These are phyloP conservation scores for Drosophila nr. medialis DNA, from an alignment of 2,888 invertebrate genomes.

Conservation along the genomic window DNA sequence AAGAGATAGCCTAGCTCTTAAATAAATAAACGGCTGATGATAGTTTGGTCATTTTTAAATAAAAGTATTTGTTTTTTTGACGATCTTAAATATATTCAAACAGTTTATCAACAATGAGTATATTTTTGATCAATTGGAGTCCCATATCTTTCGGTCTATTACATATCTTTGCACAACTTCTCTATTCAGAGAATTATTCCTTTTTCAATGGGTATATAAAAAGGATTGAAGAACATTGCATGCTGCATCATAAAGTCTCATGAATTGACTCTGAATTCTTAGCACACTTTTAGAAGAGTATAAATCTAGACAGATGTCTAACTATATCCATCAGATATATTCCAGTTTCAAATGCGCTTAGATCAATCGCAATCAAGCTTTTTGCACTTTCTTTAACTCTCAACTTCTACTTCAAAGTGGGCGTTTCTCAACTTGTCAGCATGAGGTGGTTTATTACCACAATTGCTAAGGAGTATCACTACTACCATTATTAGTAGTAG, in stretches of 20 bases:
- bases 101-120: not conserved
- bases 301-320: not conserved
- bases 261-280: not conserved
- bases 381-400: not conserved
- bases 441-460: slow-evolving; percentile 49
- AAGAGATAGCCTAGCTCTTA: not conserved
- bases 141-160: too few relatives aligned
- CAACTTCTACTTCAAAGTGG: slow-evolving; percentile 7
- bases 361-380: not conserved
- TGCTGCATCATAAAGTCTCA: not conserved
- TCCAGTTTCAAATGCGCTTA: not conserved
- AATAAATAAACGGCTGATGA: not conserved
- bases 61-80: not conserved
- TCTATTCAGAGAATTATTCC: accelerated
- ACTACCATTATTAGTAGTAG: slow-evolving; percentile 44
- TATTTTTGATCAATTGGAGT: not conserved
- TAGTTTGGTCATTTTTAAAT: accelerated
- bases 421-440: slow-evolving; percentile 34
- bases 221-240: not conserved
- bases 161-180: not conserved
- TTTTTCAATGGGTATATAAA: not conserved
- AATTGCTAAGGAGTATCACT: slow-evolving; percentile 41
- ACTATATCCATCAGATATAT: not conserved
- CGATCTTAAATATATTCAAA: not conserved
- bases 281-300: not conserved